These are phyloP conservation scores for Charaxes varanes DNA, from an alignment of 1,140 invertebrate genomes.

Conservation along the genomic window DNA sequence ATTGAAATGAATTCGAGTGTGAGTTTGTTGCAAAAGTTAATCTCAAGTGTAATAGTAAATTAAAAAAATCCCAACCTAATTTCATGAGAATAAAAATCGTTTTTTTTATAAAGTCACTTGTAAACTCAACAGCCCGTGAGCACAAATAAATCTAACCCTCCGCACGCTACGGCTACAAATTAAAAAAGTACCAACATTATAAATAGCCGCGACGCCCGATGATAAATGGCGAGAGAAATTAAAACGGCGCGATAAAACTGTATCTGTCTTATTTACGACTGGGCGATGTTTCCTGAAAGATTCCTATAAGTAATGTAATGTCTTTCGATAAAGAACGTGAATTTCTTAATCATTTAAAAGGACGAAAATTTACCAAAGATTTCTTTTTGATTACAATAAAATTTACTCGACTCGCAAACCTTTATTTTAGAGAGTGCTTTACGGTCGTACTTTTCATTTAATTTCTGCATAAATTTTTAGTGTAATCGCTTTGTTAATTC, in stretches of 20 bases:
- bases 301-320: conserved; percentile 14
- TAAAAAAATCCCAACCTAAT: no score
- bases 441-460: no score
- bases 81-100: no score
- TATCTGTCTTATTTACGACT: conserved; percentile 62
- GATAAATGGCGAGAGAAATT: conserved; percentile 63
- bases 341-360: not conserved
- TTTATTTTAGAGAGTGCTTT: no score
- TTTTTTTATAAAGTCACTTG: not conserved
- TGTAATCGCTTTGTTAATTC: no score
- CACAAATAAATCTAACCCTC: conserved; percentile 35
- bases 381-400: no score
- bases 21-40: no score
- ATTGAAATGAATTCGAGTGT: no score
- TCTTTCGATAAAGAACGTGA: conserved; percentile 5
- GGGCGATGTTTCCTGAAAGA: conserved; percentile 16
- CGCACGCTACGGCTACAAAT: conserved; percentile 38
- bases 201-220: conserved; percentile 46
- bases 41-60: no score
- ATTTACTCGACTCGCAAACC: no score
- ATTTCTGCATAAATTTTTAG: no score
- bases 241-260: conserved; percentile 64
- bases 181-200: conserved; percentile 41
- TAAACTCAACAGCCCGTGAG: conserved; percentile 9
- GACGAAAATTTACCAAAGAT: no score